Conservation (phyloP, 2,888 invertebrate genomes). For the Zhengitettix transpicula region DNA sequence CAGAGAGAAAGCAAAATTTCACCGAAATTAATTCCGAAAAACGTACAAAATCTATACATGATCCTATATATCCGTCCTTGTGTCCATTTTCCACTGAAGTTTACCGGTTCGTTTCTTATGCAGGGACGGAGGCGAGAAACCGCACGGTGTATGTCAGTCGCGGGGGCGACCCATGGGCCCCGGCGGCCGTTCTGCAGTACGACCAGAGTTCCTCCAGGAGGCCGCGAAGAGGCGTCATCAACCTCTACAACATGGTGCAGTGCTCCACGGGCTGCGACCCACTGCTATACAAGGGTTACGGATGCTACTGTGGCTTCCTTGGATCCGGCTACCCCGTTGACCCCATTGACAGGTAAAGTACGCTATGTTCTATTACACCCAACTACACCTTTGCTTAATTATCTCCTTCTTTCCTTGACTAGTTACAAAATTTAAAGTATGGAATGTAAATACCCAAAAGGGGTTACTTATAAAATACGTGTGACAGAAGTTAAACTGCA, state of each 20-base stretch:
- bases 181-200: slow-evolving; percentile 16
- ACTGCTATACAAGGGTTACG: slow-evolving; percentile 67
- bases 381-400: too few relatives aligned
- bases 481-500: too few relatives aligned
- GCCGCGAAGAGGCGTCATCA: slow-evolving; percentile 44
- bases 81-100: too few relatives aligned
- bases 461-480: too few relatives aligned
- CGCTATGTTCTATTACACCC: too few relatives aligned
- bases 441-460: too few relatives aligned
- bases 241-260: slow-evolving; percentile 71
- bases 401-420: too few relatives aligned
- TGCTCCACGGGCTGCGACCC: slow-evolving; percentile 78
- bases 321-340: slow-evolving; percentile 65
- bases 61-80: too few relatives aligned
- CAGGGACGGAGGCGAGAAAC: slow-evolving; percentile 9
- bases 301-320: slow-evolving; percentile 78
- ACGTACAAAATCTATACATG: too few relatives aligned
- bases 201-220: not conserved
- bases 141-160: slow-evolving; percentile 2
- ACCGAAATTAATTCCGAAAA: too few relatives aligned
- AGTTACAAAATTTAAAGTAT: too few relatives aligned
- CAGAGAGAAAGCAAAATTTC: too few relatives aligned
- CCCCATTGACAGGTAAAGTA: slow-evolving; percentile 54
- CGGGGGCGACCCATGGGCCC: slow-evolving; percentile 24
- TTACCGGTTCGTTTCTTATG: not conserved